These are phyloP conservation scores for Staurois parvus DNA, from an alignment of 2,797 vertebrate genomes.

Conservation along the genomic window DNA sequence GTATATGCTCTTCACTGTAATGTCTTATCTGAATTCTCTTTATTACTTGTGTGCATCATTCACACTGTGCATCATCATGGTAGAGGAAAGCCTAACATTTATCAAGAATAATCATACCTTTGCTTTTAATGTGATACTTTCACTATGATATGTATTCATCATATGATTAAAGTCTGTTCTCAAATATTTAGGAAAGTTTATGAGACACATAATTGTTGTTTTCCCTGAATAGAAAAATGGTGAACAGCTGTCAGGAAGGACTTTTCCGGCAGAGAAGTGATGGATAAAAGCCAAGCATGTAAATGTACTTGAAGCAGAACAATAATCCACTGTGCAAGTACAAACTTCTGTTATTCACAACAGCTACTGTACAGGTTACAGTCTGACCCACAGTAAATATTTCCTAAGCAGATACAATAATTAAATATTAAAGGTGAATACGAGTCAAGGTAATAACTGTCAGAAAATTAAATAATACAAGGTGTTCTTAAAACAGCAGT, in stretches of 20 bases:
- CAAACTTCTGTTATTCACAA: background rate
- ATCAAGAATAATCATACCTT: too few relatives aligned
- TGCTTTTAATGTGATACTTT: too few relatives aligned
- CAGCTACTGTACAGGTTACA: background rate
- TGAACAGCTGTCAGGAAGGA: slow-evolving; percentile 56
- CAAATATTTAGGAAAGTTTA: slow-evolving; percentile 9
- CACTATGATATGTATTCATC: too few relatives aligned
- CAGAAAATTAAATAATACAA: too few relatives aligned
- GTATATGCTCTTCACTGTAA: too few relatives aligned
- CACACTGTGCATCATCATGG: too few relatives aligned
- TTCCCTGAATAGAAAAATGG: slow-evolving; percentile 41
- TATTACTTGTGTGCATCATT: too few relatives aligned
- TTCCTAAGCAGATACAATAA: background rate
- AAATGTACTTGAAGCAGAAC: background rate
- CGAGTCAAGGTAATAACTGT: too few relatives aligned
- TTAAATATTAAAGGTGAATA: background rate
- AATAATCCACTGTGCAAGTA: background rate
- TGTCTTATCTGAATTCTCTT: too few relatives aligned
- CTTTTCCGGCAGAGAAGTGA: slow-evolving; percentile 36
- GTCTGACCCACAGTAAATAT: background rate
- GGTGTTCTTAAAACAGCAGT: too few relatives aligned
- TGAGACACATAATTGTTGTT: slow-evolving; percentile 42
- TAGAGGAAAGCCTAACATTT: too few relatives aligned
- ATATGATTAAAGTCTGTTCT: too few relatives aligned
- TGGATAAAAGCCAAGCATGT: slow-evolving; percentile 40